These are phyloP conservation scores for Anthrax anthrax DNA, from an alignment of 2,888 invertebrate genomes.

Conservation along the genomic window DNA sequence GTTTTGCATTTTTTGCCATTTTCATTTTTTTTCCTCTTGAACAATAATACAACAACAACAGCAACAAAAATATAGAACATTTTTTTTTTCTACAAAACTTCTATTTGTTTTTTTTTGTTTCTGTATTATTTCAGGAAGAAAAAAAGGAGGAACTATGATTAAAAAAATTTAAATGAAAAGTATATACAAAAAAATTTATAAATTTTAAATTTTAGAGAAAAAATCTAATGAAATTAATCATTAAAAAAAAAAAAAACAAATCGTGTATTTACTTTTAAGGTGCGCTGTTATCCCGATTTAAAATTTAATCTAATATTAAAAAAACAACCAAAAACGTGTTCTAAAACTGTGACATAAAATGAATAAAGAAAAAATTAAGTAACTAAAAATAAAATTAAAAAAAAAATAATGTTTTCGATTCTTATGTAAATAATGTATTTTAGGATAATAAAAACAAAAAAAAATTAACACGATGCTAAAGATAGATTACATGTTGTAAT, in stretches of 20 bases:
- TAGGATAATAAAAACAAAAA: too few species aligned
- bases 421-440: too few species aligned
- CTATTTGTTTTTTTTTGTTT: background rate
- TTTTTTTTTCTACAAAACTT: background rate
- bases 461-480: too few species aligned
- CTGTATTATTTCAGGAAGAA: constrained; percentile 5
- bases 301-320: background rate
- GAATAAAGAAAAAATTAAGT: too few species aligned
- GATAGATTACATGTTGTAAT: too few species aligned
- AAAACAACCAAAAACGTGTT: background rate
- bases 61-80: too few species aligned
- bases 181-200: too few species aligned
- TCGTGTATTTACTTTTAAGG: background rate
- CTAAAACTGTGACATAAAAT: too few species aligned
- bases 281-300: background rate
- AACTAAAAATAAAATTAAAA: too few species aligned
- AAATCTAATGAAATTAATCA: background rate
- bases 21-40: background rate
- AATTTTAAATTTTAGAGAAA: background rate
- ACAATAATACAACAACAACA: too few species aligned
- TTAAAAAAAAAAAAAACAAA: background rate
- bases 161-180: constrained; percentile 1
- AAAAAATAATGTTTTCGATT: too few species aligned
- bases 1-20: background rate
- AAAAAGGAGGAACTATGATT: constrained; percentile 5